phyloP scores from a whole-genome alignment of 2,113 vertebrate genomes.

The Asarcornis scutulata region DNA sequence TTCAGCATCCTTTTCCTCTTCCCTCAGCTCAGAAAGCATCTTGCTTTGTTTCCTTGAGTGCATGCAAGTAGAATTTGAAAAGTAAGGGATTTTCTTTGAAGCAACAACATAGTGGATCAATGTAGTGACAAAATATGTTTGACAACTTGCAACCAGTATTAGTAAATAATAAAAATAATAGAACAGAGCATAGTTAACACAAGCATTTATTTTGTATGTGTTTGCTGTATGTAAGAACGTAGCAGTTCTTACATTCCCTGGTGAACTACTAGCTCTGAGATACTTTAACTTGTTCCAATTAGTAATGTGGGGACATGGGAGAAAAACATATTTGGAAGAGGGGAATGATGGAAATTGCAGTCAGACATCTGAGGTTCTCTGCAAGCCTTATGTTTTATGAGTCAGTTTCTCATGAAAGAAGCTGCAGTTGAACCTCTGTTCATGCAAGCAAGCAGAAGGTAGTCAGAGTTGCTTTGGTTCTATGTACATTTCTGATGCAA shows the following conservation, averaged over 20 bases:
- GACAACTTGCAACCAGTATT: neutral
- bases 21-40: conserved; percentile 64
- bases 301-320: neutral
- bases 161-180: neutral
- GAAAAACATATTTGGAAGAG: neutral
- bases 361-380: neutral
- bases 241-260: neutral
- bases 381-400: neutral
- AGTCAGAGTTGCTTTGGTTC: neutral
- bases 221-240: neutral
- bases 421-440: neutral
- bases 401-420: neutral
- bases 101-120: neutral
- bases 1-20: conserved; percentile 40
- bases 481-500: neutral
- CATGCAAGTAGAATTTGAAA: conserved; percentile 67
- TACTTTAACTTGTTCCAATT: neutral
- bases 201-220: neutral
- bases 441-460: neutral
- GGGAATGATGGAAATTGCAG: neutral
- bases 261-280: neutral
- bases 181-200: neutral
- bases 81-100: conserved; percentile 11
- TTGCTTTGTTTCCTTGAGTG: conserved; percentile 74
- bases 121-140: conserved; percentile 15